Evolutionary conservation across 2,797 vertebrate genomes (phyloP).

Genomic region (Phalloptychus januarius): DNA sequence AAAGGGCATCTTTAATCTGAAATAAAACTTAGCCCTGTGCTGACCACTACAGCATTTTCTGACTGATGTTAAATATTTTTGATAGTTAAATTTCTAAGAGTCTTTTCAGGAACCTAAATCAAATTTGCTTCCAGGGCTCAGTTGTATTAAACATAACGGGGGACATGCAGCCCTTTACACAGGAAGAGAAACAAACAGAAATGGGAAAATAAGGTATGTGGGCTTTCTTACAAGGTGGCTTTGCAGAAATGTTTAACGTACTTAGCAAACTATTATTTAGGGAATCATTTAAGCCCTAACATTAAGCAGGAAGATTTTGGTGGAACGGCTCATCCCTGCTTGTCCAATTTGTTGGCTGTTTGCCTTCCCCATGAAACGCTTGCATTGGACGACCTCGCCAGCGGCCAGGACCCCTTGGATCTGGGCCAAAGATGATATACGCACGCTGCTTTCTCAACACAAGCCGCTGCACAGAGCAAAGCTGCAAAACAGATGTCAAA

Average conservation of each 20-base stretch:
- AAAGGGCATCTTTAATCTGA: conserved; percentile 33
- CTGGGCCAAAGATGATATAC: conserved; percentile 75
- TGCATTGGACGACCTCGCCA: conserved; percentile 61
- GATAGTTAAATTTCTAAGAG: conserved; percentile 62
- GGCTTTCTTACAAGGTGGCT: conserved; percentile 22
- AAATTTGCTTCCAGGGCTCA: conserved; percentile 73
- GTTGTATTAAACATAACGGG: conserved; percentile 36
- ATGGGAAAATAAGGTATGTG: background rate
- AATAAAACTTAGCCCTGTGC: conserved; percentile 7
- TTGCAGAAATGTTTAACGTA: conserved; percentile 2
- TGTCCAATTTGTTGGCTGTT: conserved; percentile 22
- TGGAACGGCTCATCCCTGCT: conserved; percentile 16
- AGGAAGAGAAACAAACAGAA: conserved; percentile 7
- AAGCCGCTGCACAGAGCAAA: conserved; percentile 67
- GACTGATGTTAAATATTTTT: conserved; percentile 39
- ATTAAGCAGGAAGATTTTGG: conserved; percentile 10
- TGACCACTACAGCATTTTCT: conserved; percentile 43
- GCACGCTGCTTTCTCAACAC: conserved; percentile 70
- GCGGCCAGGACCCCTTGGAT: conserved; percentile 69
- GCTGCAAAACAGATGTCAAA: conserved; percentile 82
- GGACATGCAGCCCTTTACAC: conserved; percentile 22
- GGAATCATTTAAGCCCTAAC: conserved; percentile 27
- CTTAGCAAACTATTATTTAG: conserved; percentile 42
- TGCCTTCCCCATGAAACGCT: conserved; percentile 47
- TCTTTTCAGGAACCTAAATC: conserved; percentile 59